These are phyloP conservation scores for Crotalus helleri DNA, from an alignment of 2,113 vertebrate species.

Conservation along the genomic window DNA sequence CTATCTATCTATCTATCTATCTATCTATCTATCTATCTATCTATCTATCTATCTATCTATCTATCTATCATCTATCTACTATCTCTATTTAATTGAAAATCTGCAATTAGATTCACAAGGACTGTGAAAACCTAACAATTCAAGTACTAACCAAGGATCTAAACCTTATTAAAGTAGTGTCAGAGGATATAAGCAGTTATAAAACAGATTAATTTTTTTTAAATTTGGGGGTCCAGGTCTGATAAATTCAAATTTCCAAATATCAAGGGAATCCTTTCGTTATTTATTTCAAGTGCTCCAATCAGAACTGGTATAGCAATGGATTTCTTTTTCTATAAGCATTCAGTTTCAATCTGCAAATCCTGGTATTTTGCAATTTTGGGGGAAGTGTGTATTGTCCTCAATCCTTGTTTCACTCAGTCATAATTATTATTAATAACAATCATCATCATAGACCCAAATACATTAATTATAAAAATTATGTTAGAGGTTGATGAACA, in stretches of 20 bases:
- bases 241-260: not conserved
- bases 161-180: not conserved
- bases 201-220: not conserved
- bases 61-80: not conserved
- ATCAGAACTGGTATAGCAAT: not conserved
- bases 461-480: not conserved
- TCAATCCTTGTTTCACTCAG: not conserved
- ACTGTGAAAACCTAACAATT: not conserved
- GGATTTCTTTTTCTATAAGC: not conserved
- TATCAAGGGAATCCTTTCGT: not conserved
- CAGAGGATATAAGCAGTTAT: not conserved
- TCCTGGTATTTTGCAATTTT: not conserved
- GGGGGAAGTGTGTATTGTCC: accelerated
- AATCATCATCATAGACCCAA: not conserved
- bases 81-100: not conserved
- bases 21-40: not conserved
- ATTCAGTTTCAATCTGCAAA: not conserved
- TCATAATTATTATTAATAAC: not conserved
- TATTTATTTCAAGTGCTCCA: not conserved
- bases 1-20: no score
- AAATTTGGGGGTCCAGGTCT: not conserved
- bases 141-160: not conserved
- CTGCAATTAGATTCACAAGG: no score
- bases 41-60: not conserved
- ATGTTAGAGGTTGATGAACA: not conserved